These are phyloP conservation scores for Invenusta paracnida DNA, from an alignment of 2,888 invertebrate species.

Conservation along the genomic window DNA sequence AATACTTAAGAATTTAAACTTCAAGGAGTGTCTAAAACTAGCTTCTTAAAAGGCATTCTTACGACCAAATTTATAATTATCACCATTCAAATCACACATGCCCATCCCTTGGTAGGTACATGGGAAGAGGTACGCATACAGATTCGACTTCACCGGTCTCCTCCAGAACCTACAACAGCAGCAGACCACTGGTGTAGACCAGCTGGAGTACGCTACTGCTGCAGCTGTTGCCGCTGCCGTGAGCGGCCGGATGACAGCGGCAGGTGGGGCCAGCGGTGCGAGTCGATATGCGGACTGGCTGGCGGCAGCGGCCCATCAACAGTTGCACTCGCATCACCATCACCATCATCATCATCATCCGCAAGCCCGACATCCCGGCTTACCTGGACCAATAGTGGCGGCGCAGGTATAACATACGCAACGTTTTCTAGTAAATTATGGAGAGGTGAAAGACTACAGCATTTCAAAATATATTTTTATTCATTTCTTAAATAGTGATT, in stretches of 20 bases:
- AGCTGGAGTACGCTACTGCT: slow-evolving; percentile 33
- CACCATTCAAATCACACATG: no score
- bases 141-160: slow-evolving; percentile 39
- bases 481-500: background rate
- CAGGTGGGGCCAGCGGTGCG: background rate
- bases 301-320: slow-evolving; percentile 16
- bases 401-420: background rate
- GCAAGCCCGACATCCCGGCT: background rate
- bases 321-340: slow-evolving; percentile 8
- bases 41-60: no score
- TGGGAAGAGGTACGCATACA: slow-evolving; percentile 37
- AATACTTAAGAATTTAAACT: no score
- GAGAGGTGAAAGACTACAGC: no score
- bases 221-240: slow-evolving; percentile 24
- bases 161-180: slow-evolving; percentile 38
- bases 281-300: slow-evolving; percentile 32
- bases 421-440: no score
- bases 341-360: slow-evolving; percentile 3
- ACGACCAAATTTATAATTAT: no score
- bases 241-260: slow-evolving; percentile 29
- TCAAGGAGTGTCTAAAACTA: no score
- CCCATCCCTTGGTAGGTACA: no score
- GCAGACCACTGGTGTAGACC: slow-evolving; percentile 30
- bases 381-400: background rate
- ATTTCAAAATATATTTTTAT: background rate